Conservation (phyloP, 2,888 invertebrate species). For the Acanthosoma haemorrhoidale region DNA sequence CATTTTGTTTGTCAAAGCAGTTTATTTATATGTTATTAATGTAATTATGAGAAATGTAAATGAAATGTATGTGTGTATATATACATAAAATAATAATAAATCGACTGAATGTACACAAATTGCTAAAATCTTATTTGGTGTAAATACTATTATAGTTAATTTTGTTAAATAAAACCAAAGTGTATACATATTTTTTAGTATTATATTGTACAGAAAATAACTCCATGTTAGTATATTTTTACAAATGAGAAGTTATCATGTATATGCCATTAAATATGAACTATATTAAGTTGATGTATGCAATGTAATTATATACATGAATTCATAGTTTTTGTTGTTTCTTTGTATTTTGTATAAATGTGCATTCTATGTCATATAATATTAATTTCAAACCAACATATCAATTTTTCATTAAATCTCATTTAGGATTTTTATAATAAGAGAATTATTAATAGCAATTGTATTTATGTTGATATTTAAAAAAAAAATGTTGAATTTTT, state of each 20-base stretch:
- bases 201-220: constrained; percentile 15
- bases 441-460: too few species aligned
- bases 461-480: neutral
- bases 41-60: neutral
- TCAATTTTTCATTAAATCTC: neutral
- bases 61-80: neutral
- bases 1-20: neutral
- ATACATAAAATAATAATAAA: neutral
- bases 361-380: neutral
- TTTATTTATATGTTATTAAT: neutral
- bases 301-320: neutral
- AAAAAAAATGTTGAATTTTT: neutral
- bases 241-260: neutral
- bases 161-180: too few species aligned
- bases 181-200: neutral
- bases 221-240: neutral
- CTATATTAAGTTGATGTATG: neutral
- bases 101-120: too few species aligned
- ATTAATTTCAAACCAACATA: neutral
- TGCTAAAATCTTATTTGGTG: too few species aligned
- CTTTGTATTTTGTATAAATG: neutral
- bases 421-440: too few species aligned
- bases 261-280: neutral
- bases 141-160: too few species aligned
- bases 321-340: neutral